phyloP scores from a whole-genome alignment of 2,888 invertebrate species.

The Drosophila sordidula region DNA sequence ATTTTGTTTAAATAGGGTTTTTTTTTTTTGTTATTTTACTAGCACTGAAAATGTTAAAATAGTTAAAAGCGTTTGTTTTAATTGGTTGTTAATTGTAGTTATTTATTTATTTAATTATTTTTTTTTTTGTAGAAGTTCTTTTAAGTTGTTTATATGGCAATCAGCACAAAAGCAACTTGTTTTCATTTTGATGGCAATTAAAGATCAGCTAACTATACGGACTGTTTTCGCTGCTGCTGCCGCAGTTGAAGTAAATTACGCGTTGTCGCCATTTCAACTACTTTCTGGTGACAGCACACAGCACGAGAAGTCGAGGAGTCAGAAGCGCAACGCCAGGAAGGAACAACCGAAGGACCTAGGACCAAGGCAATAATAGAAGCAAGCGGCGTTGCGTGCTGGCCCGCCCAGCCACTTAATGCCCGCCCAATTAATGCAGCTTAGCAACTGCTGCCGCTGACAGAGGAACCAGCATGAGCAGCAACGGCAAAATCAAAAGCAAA shows the following conservation, averaged over 20 bases:
- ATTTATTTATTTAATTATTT: too few species aligned
- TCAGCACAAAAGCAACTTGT: too few species aligned
- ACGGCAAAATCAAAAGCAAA: constrained; percentile 6
- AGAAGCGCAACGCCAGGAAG: constrained; percentile 16
- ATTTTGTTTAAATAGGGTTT: too few species aligned
- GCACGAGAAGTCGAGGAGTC: constrained; percentile 18
- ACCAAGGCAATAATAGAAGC: constrained; percentile 14
- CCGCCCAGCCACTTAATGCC: constrained; percentile 53
- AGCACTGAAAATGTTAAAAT: background rate
- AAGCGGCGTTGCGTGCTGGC: constrained; percentile 4
- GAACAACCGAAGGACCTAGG: constrained; percentile 1
- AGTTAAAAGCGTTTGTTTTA: background rate
- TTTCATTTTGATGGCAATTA: background rate
- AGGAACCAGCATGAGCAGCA: constrained; percentile 13
- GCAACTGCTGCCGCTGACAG: constrained; percentile 31
- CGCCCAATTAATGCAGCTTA: constrained; percentile 64
- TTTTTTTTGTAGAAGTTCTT: background rate
- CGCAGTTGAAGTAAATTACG: background rate
- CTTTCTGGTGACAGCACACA: constrained; percentile 15
- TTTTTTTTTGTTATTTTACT: background rate
- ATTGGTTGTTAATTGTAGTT: background rate
- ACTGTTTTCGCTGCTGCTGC: constrained; percentile 10
- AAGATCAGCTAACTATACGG: too few species aligned
- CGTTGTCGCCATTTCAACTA: background rate
- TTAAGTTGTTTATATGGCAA: background rate